Evolutionary conservation across 2,797 vertebrate genomes (phyloP).

Genomic region (Gymnoscopelus braueri): DNA sequence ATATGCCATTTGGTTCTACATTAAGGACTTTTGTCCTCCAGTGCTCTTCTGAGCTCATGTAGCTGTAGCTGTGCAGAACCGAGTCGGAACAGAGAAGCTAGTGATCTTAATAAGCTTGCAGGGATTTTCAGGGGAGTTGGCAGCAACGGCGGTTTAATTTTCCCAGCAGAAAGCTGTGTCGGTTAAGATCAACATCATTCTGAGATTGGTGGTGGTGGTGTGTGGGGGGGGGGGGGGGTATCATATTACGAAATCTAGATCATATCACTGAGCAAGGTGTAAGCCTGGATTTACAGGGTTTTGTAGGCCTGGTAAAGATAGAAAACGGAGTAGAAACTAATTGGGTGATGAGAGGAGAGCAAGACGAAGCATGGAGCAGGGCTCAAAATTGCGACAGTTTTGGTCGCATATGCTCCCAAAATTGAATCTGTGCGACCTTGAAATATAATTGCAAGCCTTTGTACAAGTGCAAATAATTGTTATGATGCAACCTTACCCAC

Average conservation of each 20-base stretch:
- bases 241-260: constrained; percentile 77
- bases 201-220: constrained; percentile 39
- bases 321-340: constrained; percentile 20
- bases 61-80: constrained; percentile 74
- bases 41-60: constrained; percentile 70
- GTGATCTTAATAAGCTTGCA: constrained; percentile 81
- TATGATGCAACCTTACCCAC: too few relatives aligned
- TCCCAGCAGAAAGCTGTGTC: constrained; percentile 77
- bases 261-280: constrained; percentile 72
- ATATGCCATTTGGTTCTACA: constrained; percentile 69
- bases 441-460: too few relatives aligned
- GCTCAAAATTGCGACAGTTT: background rate
- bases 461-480: too few relatives aligned
- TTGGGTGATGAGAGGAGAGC: constrained; percentile 14
- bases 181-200: constrained; percentile 78
- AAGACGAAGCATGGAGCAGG: background rate
- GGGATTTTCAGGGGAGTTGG: constrained; percentile 78
- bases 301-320: constrained; percentile 62
- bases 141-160: constrained; percentile 78
- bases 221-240: constrained; percentile 48
- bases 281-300: constrained; percentile 64
- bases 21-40: constrained; percentile 78
- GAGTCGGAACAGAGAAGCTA: constrained; percentile 71
- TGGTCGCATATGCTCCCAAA: too few relatives aligned
- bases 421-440: too few relatives aligned